phyloP scores from a whole-genome alignment of 1,140 invertebrate genomes.

The Papilio aristodemus region DNA sequence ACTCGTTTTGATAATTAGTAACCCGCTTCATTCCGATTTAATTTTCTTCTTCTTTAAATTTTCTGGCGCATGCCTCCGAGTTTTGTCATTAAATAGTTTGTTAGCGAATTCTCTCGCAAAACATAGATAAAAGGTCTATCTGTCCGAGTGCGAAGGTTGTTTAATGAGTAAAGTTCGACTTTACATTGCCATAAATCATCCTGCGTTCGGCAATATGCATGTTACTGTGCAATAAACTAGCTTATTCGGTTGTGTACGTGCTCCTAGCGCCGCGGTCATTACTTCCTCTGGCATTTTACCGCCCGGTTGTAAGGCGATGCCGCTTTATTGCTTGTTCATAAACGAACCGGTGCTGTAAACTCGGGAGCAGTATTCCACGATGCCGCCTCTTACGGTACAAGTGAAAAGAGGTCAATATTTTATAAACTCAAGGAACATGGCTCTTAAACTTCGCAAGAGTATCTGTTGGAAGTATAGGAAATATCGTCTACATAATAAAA shows the following conservation, averaged over 20 bases:
- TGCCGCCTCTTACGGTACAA: conserved; percentile 31
- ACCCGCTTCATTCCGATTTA: too few species aligned
- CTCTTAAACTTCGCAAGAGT: conserved; percentile 14
- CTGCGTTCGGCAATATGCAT: background rate
- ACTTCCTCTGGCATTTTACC: conserved; percentile 12
- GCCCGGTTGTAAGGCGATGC: conserved; percentile 36
- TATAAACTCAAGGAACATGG: conserved; percentile 37
- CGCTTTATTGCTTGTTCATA: conserved; percentile 68
- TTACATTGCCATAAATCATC: background rate
- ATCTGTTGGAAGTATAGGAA: background rate
- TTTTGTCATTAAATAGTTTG: background rate
- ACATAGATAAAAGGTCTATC: background rate
- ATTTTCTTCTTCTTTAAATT: too few species aligned
- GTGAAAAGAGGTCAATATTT: conserved; percentile 24
- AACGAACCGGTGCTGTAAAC: conserved; percentile 60
- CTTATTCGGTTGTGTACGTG: conserved; percentile 18
- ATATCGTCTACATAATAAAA: background rate
- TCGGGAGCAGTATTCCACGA: conserved; percentile 29
- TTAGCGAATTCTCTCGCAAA: too few species aligned
- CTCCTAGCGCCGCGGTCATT: conserved; percentile 1
- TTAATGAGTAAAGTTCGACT: background rate
- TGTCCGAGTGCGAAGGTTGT: background rate
- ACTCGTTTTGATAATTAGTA: too few species aligned
- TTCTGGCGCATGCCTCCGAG: too few species aligned
- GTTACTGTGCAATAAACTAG: conserved; percentile 19